Evolutionary conservation across 2,888 invertebrate genomes (phyloP).

Genomic region (Hirtodrosophila trivittata): DNA sequence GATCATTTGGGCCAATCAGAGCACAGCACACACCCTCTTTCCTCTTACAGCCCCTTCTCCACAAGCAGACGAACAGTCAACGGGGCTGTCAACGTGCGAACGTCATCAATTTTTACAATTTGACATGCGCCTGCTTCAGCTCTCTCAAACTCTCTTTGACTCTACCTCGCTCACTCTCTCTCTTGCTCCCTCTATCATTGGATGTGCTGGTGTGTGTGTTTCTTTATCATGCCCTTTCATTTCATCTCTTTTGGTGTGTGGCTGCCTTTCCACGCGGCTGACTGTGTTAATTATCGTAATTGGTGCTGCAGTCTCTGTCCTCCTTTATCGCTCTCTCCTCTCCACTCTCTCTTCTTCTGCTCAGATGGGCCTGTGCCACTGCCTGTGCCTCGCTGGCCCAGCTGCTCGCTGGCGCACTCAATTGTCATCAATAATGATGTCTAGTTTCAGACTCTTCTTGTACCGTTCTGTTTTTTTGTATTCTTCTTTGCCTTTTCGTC

Average conservation of each 20-base stretch:
- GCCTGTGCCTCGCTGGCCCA: conserved; percentile 43
- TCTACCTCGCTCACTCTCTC: conserved; percentile 12
- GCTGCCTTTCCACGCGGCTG: conserved; percentile 78
- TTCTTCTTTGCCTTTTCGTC: conserved; percentile 57
- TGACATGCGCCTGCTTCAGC: conserved; percentile 66
- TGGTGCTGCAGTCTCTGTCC: conserved; percentile 65
- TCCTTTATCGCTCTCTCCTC: conserved; percentile 37
- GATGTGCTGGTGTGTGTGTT: conserved; percentile 3
- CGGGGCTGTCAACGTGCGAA: conserved; percentile 79
- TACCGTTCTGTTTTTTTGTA: conserved; percentile 47
- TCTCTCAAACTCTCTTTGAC: conserved; percentile 18
- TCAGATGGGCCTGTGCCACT: neutral
- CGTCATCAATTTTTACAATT: conserved; percentile 82
- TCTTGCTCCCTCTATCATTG: conserved; percentile 1
- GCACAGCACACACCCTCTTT: conserved; percentile 19
- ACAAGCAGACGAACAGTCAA: conserved; percentile 1
- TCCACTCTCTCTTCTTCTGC: conserved; percentile 10
- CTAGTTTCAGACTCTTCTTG: conserved; percentile 72
- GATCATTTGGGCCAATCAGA: conserved; percentile 55
- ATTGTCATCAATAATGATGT: conserved; percentile 84
- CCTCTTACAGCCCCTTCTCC: conserved; percentile 14
- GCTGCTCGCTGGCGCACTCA: conserved; percentile 80
- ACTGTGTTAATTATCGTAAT: conserved; percentile 82
- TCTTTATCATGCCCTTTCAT: conserved; percentile 16
- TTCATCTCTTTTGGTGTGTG: conserved; percentile 29